Conservation (phyloP, 2,797 vertebrate species). For the Brachymystax lenok region DNA sequence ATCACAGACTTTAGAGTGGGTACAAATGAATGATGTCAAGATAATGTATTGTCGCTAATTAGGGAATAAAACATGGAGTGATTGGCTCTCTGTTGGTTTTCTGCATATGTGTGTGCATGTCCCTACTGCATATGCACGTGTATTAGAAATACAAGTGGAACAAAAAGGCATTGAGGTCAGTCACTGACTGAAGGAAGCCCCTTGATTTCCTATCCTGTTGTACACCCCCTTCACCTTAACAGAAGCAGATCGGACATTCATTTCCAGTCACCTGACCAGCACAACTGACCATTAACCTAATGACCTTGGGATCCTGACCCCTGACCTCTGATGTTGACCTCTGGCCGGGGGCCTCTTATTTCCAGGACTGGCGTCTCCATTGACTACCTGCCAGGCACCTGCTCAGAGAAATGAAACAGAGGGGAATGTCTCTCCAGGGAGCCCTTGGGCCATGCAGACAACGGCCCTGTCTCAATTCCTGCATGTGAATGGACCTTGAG, state of each 20-base stretch:
- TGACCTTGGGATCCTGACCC: slow-evolving; percentile 82
- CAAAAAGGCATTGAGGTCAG: neutral
- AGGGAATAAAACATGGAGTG: neutral
- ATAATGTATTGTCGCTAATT: neutral
- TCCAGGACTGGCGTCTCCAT: slow-evolving; percentile 82
- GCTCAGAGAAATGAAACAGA: slow-evolving; percentile 89
- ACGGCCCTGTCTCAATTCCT: slow-evolving; percentile 70
- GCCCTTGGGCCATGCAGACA: slow-evolving; percentile 75
- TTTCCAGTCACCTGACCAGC: slow-evolving; percentile 82
- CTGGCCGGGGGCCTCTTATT: slow-evolving; percentile 73
- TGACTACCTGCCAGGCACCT: slow-evolving; percentile 98
- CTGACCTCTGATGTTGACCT: slow-evolving; percentile 84
- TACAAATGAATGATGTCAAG: neutral
- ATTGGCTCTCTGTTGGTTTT: neutral
- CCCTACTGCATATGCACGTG: neutral
- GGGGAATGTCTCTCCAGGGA: slow-evolving; percentile 81
- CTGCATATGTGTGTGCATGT: neutral
- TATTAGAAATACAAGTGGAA: neutral
- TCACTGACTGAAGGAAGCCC: neutral
- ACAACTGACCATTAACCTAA: slow-evolving; percentile 86
- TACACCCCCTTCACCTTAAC: slow-evolving; percentile 5
- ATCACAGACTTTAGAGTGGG: neutral
- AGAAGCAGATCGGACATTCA: slow-evolving; percentile 53
- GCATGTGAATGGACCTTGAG: slow-evolving; percentile 79
- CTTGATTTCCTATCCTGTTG: neutral